Evolutionary conservation across 1,140 invertebrate species (phyloP).

Genomic region (Sinonovacula constricta): DNA sequence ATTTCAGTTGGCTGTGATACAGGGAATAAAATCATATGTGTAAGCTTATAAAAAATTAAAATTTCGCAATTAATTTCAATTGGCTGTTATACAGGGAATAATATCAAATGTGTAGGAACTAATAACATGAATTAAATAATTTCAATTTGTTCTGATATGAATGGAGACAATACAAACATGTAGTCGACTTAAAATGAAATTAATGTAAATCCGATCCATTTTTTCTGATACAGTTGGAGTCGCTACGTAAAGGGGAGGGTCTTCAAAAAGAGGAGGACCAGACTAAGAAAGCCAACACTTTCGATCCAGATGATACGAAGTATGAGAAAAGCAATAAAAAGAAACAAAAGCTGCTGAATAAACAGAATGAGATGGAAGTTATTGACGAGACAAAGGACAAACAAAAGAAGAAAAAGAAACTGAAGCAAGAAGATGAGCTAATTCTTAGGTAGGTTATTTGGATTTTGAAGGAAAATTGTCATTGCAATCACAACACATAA

Average conservation of each 20-base stretch:
- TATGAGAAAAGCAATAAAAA: slow-evolving; percentile 75
- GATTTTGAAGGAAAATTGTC: no score
- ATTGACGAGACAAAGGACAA: slow-evolving; percentile 60
- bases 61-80: not conserved
- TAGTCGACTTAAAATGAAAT: no score
- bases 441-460: no score
- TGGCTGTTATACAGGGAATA: not conserved
- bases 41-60: not conserved
- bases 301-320: slow-evolving; percentile 72
- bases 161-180: no score
- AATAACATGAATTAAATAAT: no score
- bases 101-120: not conserved
- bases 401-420: slow-evolving; percentile 64
- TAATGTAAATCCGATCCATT: not conserved
- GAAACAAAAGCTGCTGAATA: slow-evolving; percentile 61
- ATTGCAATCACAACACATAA: no score
- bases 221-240: slow-evolving; percentile 63
- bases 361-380: slow-evolving; percentile 57
- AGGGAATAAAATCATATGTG: no score
- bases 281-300: slow-evolving; percentile 71
- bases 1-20: no score
- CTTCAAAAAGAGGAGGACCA: slow-evolving; percentile 72
- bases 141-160: not conserved
- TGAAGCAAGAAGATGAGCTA: slow-evolving; percentile 39
- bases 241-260: slow-evolving; percentile 70